A percentile compares a stretch with the other conserved stretches of the same genome.
These are phyloP conservation scores for Synanceia verrucosa DNA, from an alignment of 2,797 vertebrate genomes.

Conservation along the genomic window DNA sequence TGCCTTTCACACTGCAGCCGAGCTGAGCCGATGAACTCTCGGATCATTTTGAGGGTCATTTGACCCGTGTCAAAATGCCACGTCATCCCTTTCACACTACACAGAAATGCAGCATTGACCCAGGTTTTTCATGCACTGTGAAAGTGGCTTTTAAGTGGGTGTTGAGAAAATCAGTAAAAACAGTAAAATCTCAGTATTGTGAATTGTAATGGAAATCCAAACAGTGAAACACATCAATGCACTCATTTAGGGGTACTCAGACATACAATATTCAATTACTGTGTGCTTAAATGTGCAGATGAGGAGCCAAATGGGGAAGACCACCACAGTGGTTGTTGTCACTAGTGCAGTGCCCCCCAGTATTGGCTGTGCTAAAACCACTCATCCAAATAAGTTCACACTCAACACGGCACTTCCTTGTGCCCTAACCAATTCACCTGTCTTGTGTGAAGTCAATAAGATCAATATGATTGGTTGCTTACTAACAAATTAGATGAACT, in stretches of 20 bases:
- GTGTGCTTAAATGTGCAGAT: slow-evolving; percentile 6
- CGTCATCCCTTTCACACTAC: too few relatives aligned
- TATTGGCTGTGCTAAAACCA: background rate
- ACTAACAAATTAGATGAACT: background rate
- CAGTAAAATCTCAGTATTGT: background rate
- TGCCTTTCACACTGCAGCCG: too few relatives aligned
- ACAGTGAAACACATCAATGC: slow-evolving; percentile 17
- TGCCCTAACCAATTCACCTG: background rate
- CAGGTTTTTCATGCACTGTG: too few relatives aligned
- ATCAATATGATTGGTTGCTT: background rate
- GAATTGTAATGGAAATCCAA: slow-evolving; percentile 34
- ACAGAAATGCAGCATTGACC: too few relatives aligned
- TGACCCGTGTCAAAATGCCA: too few relatives aligned
- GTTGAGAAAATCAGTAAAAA: slow-evolving; percentile 14
- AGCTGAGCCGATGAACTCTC: too few relatives aligned
- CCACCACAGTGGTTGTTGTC: slow-evolving; percentile 14
- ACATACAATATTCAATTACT: slow-evolving; percentile 12
- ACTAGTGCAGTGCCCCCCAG: background rate
- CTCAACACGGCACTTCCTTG: background rate
- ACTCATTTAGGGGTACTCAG: slow-evolving; percentile 28
- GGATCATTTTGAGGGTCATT: too few relatives aligned
- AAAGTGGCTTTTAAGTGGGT: background rate
- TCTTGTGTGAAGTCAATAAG: background rate
- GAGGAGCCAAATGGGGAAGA: background rate
- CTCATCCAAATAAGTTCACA: background rate